Percentiles rank a stretch among this genome's conserved stretches.
phyloP scores from a whole-genome alignment of 2,113 vertebrate genomes.

The Cisticola juncidis region DNA sequence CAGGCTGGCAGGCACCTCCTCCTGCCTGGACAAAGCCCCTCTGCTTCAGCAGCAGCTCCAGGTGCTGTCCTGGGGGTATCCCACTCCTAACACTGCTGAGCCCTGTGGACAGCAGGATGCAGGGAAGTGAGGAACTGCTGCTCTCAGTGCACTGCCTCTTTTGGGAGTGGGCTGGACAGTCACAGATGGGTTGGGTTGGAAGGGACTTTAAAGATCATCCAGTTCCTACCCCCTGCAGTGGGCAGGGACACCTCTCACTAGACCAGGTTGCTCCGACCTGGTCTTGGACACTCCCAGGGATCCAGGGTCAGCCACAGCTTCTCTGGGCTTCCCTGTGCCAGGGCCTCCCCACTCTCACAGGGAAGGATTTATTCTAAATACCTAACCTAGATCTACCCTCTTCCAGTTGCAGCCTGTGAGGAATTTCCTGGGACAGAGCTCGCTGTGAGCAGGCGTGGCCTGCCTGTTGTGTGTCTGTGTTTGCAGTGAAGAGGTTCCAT shows the following conservation, averaged over 20 bases:
- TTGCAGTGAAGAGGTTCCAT: neutral
- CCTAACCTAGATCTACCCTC: neutral
- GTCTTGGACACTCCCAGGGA: neutral
- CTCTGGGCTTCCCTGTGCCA: neutral
- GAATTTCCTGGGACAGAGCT: neutral
- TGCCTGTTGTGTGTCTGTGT: neutral
- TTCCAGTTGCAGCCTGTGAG: neutral
- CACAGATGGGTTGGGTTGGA: neutral
- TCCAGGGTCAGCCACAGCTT: neutral
- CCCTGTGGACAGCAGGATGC: neutral
- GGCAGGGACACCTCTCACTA: neutral
- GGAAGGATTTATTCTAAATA: neutral
- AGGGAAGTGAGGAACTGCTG: neutral
- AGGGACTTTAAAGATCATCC: neutral
- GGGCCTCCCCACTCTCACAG: neutral
- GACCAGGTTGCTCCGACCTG: fast-evolving
- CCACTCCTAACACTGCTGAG: fast-evolving
- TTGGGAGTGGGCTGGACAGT: neutral
- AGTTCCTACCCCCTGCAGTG: neutral
- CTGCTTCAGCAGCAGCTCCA: neutral
- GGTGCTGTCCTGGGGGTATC: neutral
- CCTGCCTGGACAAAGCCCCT: neutral
- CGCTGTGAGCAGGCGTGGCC: fast-evolving
- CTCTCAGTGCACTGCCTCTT: neutral
- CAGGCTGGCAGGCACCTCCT: neutral